Base-by-base conservation (phyloP, 1,140 invertebrate genomes). In the Brachionus rotundiformis region DNA sequence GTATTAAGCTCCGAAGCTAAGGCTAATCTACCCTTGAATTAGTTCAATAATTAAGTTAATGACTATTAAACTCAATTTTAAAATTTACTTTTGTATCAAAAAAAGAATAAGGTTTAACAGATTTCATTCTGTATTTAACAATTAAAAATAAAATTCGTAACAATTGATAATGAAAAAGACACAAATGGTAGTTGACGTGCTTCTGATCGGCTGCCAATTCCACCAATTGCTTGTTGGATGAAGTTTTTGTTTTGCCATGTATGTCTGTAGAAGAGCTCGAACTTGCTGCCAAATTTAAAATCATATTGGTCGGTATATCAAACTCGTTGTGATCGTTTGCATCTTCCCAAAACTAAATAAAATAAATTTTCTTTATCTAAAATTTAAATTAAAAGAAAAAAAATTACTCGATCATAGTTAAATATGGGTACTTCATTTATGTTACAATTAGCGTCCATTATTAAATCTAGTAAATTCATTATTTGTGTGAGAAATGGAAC, bases 131-230 rank as follows among this genome's bases (percentile, higher is more conserved):
- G 84, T 95, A 94, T 63, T 90, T 89, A 10, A 93, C 91, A 82
- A 95, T 91, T 85, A 94, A 93, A 82, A 93, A 91, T 54, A 95
- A 88, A 1, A 93, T 91, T 65, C 91, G 89, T 8, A 91, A 90
- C 8, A 95, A 87, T 87, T 94, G 92, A 83, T 92, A 91, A 85
- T 95, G 94, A 82, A 94, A 88, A 83, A 92, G 90, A 2, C 96
- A 86, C 79, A 94, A 88, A 83, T 93, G 91, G 82, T 91, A 92
- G 86, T 93, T 93, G 8, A 92, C 91, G 25, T 89, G 88, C 82
- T 91, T 91, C 85, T 94, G 93, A 65, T 92, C 91, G 68, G 94
- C 86, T 0, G 94, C 93, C 47, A 95, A 88, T 85, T 93, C 91
- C 3, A 92, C 91, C 44, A 96, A 77, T 73, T 59, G 39, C 31